Base-by-base conservation (phyloP, 2,797 vertebrate genomes). In the Typhlichthys eigenmanni region DNA sequence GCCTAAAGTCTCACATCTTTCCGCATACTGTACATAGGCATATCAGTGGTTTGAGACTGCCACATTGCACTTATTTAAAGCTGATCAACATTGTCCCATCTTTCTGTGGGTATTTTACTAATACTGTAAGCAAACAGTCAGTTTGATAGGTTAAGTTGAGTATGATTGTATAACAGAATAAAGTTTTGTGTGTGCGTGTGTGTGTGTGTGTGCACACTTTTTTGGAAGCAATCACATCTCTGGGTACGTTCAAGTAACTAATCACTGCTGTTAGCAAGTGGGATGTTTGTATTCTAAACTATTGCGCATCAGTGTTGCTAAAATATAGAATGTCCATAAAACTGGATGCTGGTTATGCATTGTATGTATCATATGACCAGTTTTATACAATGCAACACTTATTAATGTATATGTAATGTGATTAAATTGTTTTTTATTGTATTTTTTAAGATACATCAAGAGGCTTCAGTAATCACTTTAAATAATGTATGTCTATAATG, bases 41-140 rank as follows among this genome's bases (percentile, higher is more conserved):
- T 60, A 62, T 66, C 49, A 64, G 60, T 61, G 54, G 58, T 59
- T 52, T 58, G 60, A 83, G 66, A 70, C 14, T 75, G 61, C 67
- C 74, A 60, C 79, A 69, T 55, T 84, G 81, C 87, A 87, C 86
- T 85, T 87, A 87, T 71, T 74, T 69, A 12, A 69, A 55, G 60
- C 65, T 38, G 64, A 81, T 84, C 75, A 79, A 70, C 74, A 58
- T 58, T 78, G 63, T 76, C n/a, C 58, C 43, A 52, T 58, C 43
- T 34, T 6, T 17, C 8, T 24, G 5, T 47, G 57, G 9, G 59
- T 62, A 38, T 58, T 66, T 68, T 72, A 78, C 49, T 65, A 63
- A 76, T 68, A 75, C 58, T 71, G 38, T 68, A 51, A 47, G 19
- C 3, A 0, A 69, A 47, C 19, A 19, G 19, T 24, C 46, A 64